Evolutionary conservation across 2,113 vertebrate genomes (phyloP).

Genomic region (Emydocephalus ijimae): DNA sequence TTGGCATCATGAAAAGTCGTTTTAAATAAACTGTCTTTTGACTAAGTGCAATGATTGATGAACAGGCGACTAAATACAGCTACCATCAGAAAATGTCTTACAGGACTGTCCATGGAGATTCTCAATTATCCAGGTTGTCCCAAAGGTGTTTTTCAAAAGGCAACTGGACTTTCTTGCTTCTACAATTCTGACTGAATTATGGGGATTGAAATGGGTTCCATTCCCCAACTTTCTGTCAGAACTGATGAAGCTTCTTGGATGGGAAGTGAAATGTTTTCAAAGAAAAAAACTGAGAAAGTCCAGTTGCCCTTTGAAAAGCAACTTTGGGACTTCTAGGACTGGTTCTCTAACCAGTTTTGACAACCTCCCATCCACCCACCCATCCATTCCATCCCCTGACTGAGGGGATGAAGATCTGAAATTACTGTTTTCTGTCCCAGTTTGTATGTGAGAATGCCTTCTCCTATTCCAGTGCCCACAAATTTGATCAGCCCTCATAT

Average conservation of each 20-base stretch:
- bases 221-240: background rate
- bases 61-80: background rate
- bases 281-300: background rate
- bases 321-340: background rate
- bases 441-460: background rate
- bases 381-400: background rate
- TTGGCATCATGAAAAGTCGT: background rate
- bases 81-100: constrained; percentile 6
- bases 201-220: background rate
- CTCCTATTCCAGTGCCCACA: background rate
- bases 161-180: background rate
- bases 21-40: background rate
- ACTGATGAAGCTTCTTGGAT: background rate
- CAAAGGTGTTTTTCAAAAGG: background rate
- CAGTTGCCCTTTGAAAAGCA: background rate
- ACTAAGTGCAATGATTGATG: background rate
- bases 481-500: background rate
- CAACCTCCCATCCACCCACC: background rate
- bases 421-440: background rate
- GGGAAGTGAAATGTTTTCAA: background rate
- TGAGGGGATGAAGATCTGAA: background rate
- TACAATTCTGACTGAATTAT: background rate
- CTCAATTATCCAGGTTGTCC: background rate
- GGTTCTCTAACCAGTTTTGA: background rate
- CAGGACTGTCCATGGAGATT: background rate